Conservation (phyloP, 2,888 invertebrate species). For the Xanthorhoe designata region DNA sequence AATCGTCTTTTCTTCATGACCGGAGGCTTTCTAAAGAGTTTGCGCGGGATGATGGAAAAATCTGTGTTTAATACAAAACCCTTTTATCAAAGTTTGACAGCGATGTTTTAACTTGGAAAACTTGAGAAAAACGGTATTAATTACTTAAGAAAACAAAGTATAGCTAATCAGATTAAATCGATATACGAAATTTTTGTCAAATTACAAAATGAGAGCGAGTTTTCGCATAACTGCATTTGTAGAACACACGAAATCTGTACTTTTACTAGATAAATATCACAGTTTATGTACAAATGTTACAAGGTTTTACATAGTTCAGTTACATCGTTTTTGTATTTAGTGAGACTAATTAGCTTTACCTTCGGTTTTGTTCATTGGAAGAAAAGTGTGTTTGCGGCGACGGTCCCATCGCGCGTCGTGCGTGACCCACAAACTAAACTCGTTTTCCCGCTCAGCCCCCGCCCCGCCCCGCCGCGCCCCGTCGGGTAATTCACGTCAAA, state of each 20-base stretch:
- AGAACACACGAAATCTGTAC: no score
- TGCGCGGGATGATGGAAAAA: neutral
- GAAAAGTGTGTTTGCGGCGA: neutral
- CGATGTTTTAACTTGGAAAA: neutral
- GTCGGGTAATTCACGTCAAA: slow-evolving; percentile 49
- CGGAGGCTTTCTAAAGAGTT: neutral
- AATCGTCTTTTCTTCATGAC: neutral
- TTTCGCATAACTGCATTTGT: no score
- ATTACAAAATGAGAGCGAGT: no score
- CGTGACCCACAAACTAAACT: slow-evolving; percentile 41
- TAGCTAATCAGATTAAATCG: no score
- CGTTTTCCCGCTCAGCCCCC: slow-evolving; percentile 4
- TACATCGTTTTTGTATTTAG: neutral
- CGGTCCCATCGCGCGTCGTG: slow-evolving; percentile 19
- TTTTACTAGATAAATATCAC: no score
- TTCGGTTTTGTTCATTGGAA: neutral
- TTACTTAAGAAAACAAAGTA: neutral
- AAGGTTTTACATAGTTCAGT: neutral
- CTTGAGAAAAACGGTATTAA: neutral
- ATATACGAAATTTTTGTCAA: no score
- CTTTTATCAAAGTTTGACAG: neutral
- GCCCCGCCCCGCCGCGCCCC: neutral
- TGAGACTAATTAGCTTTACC: slow-evolving; percentile 21
- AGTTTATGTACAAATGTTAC: neutral
- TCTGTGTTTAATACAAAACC: neutral